phyloP scores from a whole-genome alignment of 2,888 invertebrate genomes.

The Scaptomyza flava region DNA sequence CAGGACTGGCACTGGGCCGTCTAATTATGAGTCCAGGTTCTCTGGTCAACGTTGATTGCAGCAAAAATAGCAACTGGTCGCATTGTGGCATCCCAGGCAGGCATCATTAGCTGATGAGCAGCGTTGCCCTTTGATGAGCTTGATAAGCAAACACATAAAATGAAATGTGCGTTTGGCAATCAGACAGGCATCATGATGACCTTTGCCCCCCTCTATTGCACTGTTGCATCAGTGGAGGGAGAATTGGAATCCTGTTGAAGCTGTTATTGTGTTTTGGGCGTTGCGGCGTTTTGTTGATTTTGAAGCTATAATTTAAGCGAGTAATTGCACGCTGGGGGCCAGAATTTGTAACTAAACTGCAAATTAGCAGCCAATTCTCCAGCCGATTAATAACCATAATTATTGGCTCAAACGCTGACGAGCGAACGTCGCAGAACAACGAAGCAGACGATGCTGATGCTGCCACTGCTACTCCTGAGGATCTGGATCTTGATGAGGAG shows the following conservation, averaged over 20 bases:
- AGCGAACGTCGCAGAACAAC: slow-evolving; percentile 58
- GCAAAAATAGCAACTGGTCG: slow-evolving; percentile 16
- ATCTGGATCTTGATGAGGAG: slow-evolving; percentile 63
- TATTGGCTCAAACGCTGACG: slow-evolving; percentile 83
- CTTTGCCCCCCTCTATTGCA: slow-evolving; percentile 30
- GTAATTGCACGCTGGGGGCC: slow-evolving; percentile 87
- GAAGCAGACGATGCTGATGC: slow-evolving; percentile 39
- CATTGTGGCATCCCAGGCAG: slow-evolving; percentile 9
- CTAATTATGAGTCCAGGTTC: slow-evolving; percentile 65
- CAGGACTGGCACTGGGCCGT: slow-evolving; percentile 63
- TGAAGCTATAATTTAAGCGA: slow-evolving; percentile 85
- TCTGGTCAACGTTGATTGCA: slow-evolving; percentile 19
- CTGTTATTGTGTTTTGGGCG: slow-evolving; percentile 45
- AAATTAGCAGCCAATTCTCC: slow-evolving; percentile 88
- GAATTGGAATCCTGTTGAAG: background rate
- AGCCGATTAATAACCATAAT: slow-evolving; percentile 86
- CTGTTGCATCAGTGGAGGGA: slow-evolving; percentile 2
- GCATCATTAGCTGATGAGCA: slow-evolving; percentile 72
- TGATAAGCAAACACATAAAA: slow-evolving; percentile 69
- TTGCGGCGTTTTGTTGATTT: slow-evolving; percentile 85
- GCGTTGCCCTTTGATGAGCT: slow-evolving; percentile 47
- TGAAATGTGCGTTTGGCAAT: slow-evolving; percentile 54
- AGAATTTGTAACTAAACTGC: slow-evolving; percentile 88
- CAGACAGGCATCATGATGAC: slow-evolving; percentile 28
- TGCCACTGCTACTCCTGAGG: slow-evolving; percentile 37